A percentile compares a stretch with the other conserved stretches of the same genome.
These are phyloP conservation scores for Xestobium rufovillosum DNA, from an alignment of 2,888 invertebrate species.

Conservation along the genomic window DNA sequence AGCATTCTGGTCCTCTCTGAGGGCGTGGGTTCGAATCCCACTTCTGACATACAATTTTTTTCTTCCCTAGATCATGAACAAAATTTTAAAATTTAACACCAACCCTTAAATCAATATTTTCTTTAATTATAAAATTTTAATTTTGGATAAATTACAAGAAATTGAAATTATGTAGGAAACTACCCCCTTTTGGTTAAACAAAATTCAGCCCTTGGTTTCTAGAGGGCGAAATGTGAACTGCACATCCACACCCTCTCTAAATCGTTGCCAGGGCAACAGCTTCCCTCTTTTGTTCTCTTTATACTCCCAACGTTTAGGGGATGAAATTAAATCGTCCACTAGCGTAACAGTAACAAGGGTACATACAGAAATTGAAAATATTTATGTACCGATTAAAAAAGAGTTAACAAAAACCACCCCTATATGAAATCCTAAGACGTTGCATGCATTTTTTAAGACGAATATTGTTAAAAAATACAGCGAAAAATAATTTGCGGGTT, in stretches of 20 bases:
- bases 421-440: no score
- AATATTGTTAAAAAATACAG: no score
- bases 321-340: no score
- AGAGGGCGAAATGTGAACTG: constrained; percentile 30
- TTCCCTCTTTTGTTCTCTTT: constrained; percentile 42
- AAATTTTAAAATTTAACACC: constrained; percentile 9
- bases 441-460: no score
- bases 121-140: constrained; percentile 12
- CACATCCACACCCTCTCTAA: constrained; percentile 24
- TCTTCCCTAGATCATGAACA: background rate
- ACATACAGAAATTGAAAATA: no score
- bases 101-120: background rate
- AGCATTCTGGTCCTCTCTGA: constrained; percentile 44
- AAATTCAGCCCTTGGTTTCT: constrained; percentile 23
- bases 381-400: no score
- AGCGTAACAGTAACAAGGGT: no score
- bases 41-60: constrained; percentile 46
- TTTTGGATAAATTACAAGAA: no score
- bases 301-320: constrained; percentile 11
- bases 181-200: constrained; percentile 9
- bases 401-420: no score
- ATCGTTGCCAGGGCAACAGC: constrained; percentile 38
- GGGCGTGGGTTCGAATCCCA: constrained; percentile 47
- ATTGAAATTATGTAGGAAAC: no score
- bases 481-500: no score